A percentile compares a stretch with the other conserved stretches of the same genome.
Evolutionary conservation across 2,888 invertebrate genomes (phyloP).

Genomic region (Vannuccia rotundouncinata): DNA sequence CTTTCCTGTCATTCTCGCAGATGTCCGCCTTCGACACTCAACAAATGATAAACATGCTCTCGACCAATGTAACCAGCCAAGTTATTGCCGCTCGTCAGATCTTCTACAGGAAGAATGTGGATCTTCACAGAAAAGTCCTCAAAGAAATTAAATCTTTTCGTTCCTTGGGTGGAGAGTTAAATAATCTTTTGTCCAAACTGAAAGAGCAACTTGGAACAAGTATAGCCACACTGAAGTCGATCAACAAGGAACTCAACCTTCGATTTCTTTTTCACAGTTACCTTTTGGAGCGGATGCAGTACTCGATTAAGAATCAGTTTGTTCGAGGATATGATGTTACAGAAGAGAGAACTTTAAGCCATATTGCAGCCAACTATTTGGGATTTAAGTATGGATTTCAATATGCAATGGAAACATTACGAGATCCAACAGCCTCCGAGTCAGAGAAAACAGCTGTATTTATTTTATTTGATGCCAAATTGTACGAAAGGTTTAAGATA

Average conservation of each 20-base stretch:
- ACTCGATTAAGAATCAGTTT: not conserved
- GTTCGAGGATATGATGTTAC: not conserved
- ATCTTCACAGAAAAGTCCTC: not conserved
- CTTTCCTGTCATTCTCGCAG: not conserved
- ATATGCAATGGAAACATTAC: not conserved
- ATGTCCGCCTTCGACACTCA: slow-evolving; percentile 4
- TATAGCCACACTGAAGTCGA: not conserved
- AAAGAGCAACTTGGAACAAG: not conserved
- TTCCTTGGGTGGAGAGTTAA: not conserved
- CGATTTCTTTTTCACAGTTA: not conserved
- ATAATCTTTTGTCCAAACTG: not conserved
- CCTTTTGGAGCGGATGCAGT: not conserved
- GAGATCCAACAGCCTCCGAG: not conserved
- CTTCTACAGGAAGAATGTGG: not conserved
- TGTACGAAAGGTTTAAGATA: not conserved
- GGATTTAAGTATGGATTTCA: not conserved
- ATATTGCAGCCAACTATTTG: not conserved
- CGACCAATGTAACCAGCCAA: not conserved
- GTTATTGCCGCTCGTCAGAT: not conserved
- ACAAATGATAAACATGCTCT: not conserved
- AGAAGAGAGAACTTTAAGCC: not conserved
- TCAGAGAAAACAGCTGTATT: not conserved
- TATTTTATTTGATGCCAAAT: not conserved
- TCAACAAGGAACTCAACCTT: not conserved
- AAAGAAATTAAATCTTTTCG: not conserved